Conservation (phyloP, 2,888 invertebrate species). For the Desoria tigrina region DNA sequence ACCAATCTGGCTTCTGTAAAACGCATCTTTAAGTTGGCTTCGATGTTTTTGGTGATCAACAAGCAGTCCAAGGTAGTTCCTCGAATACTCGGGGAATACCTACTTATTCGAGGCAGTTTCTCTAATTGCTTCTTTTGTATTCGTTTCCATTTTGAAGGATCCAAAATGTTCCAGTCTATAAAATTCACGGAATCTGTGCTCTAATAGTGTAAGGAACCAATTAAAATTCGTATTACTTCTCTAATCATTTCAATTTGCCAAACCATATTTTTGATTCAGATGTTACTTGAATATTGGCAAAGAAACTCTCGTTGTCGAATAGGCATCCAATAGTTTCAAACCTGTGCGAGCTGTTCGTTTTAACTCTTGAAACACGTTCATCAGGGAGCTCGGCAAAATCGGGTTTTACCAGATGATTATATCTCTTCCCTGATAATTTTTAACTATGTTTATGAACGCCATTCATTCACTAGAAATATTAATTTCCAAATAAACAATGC, state of each 20-base stretch:
- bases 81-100: slow-evolving; percentile 3
- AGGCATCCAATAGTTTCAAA: slow-evolving; percentile 38
- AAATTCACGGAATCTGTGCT: slow-evolving; percentile 27
- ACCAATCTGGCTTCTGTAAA: slow-evolving; percentile 30
- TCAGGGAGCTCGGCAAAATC: slow-evolving; percentile 10
- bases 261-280: not conserved
- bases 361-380: slow-evolving; percentile 1
- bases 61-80: slow-evolving; percentile 16
- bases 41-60: slow-evolving; percentile 28
- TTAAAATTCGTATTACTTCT: too few relatives aligned
- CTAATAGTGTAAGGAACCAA: slow-evolving; percentile 24
- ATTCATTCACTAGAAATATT: not conserved
- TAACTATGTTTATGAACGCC: too few relatives aligned
- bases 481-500: too few relatives aligned
- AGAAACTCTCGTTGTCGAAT: slow-evolving; percentile 35
- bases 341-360: slow-evolving; percentile 17
- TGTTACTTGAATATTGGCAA: slow-evolving; percentile 44
- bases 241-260: too few relatives aligned
- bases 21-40: slow-evolving; percentile 30
- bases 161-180: slow-evolving; percentile 38
- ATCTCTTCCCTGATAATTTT: not conserved
- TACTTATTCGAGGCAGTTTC: not conserved
- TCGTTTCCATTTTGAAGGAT: slow-evolving; percentile 45
- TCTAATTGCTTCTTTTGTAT: slow-evolving; percentile 19
- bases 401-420: not conserved